A percentile compares a stretch with the other conserved stretches of the same genome.
phyloP scores from a whole-genome alignment of 2,797 vertebrate species.

The Peromyscus attwateri region DNA sequence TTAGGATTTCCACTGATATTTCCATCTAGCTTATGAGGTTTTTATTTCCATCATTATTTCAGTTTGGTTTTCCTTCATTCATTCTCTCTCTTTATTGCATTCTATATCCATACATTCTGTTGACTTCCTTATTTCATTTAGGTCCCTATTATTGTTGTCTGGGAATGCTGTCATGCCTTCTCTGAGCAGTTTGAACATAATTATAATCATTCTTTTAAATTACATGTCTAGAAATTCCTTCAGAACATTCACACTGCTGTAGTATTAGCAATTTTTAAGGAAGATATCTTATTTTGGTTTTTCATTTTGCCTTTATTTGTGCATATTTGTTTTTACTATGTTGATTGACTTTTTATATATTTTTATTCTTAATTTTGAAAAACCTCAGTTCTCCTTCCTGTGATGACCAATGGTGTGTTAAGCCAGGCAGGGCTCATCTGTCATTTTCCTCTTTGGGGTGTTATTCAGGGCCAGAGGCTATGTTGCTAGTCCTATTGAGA shows the following conservation, averaged over 20 bases:
- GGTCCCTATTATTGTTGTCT: background rate
- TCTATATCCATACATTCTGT: background rate
- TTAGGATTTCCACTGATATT: no score
- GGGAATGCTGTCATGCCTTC: background rate
- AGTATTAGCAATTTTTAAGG: background rate
- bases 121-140: background rate
- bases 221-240: background rate
- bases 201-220: background rate
- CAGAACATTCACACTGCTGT: background rate
- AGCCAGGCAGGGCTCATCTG: no score
- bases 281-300: no score
- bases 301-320: background rate
- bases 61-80: no score
- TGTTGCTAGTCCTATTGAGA: background rate
- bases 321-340: background rate
- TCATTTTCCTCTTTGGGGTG: background rate
- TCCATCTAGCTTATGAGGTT: no score
- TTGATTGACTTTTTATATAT: background rate
- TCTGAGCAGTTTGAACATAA: background rate
- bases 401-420: background rate
- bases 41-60: background rate
- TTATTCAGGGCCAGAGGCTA: background rate
- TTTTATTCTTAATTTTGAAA: background rate
- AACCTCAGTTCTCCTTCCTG: no score
- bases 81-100: background rate